Conservation (phyloP, 1,140 invertebrate genomes). For the Ylistrum balloti region DNA sequence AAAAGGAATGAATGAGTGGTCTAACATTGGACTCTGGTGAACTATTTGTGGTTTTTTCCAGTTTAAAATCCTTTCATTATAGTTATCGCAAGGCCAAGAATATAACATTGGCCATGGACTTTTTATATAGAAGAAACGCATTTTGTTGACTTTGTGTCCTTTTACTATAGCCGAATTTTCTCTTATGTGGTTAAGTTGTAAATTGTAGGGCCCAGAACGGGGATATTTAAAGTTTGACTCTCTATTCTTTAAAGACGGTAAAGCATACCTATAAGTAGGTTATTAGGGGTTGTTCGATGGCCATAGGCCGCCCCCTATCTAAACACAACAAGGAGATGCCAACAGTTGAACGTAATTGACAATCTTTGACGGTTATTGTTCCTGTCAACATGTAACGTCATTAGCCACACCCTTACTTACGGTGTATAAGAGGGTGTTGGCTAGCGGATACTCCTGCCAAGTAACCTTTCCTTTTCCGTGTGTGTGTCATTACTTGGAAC, state of each 20-base stretch:
- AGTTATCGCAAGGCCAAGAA: background rate
- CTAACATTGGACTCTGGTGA: no score
- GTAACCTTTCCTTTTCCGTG: background rate
- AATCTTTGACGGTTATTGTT: background rate
- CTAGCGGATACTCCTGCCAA: background rate
- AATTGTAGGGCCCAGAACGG: background rate
- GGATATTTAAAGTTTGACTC: background rate
- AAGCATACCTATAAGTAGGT: background rate
- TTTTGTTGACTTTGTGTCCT: constrained; percentile 9
- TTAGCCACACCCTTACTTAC: background rate
- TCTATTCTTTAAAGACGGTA: background rate
- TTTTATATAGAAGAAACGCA: background rate
- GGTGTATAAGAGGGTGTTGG: background rate
- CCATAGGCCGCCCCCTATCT: constrained; percentile 6
- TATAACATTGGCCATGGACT: background rate
- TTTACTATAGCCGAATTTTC: background rate
- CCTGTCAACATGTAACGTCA: background rate
- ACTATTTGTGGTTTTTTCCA: background rate
- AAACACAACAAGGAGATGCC: background rate
- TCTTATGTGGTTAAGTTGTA: background rate
- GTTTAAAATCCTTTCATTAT: background rate
- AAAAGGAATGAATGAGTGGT: no score
- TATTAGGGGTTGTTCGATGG: background rate
- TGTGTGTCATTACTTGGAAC: no score
- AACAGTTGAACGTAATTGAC: background rate